Base-by-base conservation (phyloP, 2,888 invertebrate genomes). In the Ophion slaviceki region DNA sequence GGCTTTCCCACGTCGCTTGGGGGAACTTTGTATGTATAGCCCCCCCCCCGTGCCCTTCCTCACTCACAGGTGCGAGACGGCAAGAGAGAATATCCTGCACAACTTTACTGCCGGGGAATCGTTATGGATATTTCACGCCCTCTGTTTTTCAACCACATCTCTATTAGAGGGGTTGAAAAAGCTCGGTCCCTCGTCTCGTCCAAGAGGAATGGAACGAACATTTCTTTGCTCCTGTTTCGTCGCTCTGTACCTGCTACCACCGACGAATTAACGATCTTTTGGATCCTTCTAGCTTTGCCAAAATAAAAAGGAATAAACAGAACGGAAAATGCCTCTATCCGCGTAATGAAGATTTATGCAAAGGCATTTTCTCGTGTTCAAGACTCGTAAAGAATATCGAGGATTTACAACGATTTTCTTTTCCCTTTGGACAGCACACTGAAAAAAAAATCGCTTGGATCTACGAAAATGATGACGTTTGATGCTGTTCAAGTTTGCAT, bases 61-160 rank as follows among this genome's bases (percentile, higher is more conserved):
- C 32, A 64, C 32, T 8, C 36, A 20, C 17, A 28, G 61, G 36
- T 47, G 66, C 64, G 2, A 66, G 32, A 40, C 36, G 53, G 47
- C 40, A n/a, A 17, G 67, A 67, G 24, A 68, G 45, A 40, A 32
- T 47, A 45, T 53, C 62, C 20, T 40, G 64, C 57, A 59, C 62
- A 72, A 79, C 79, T 85, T 75, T 71, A 57, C 78, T 82, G 79
- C 79, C 79, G 78, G 85, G 79, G 82, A 85, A 85, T 85, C 82
- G 75, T 79, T 82, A 85, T 79, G 82, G 79, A 79, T 85, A 85
- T 82, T 82, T 82, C 64, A 81, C 81, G 74, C 85, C 36, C 66
- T 77, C 72, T 66, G 40, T 68, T 66, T 84, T 85, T 74, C 77
- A 68, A 64, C 45, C 62, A 28, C 67, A 11, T 47, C 64, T 68